These are phyloP conservation scores for Halocynthia roretzi DNA, from an alignment of 23 tunicate genomes.

Conservation along the genomic window DNA sequence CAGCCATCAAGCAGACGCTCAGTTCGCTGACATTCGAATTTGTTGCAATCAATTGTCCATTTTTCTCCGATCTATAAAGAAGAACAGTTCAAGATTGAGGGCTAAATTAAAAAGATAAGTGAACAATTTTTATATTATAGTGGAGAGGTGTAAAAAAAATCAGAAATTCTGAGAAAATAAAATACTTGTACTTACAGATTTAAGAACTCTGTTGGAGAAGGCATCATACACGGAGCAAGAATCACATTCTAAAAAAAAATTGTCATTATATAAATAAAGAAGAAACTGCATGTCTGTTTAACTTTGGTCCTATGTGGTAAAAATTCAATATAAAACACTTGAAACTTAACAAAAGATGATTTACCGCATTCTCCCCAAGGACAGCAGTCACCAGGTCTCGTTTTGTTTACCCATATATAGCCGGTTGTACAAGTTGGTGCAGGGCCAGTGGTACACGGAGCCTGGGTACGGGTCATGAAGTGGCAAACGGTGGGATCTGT, in stretches of 20 bases:
- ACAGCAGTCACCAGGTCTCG: slow-evolving; percentile 44
- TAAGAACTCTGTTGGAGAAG: slow-evolving; percentile 24
- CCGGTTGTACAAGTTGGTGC: slow-evolving; percentile 48
- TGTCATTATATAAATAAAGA: neutral
- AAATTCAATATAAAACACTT: neutral
- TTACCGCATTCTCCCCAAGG: slow-evolving; percentile 62
- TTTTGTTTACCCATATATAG: slow-evolving; percentile 40
- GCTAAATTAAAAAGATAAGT: too few species aligned
- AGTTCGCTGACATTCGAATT: slow-evolving; percentile 25
- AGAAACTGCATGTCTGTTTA: neutral
- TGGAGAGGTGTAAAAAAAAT: neutral
- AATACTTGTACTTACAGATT: slow-evolving; percentile 15
- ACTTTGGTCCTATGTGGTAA: neutral
- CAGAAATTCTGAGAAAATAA: neutral
- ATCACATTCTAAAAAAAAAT: slow-evolving; percentile 36
- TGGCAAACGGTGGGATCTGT: slow-evolving; percentile 25
- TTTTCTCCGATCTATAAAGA: slow-evolving; percentile 26
- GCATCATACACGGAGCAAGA: slow-evolving; percentile 40
- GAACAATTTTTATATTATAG: too few species aligned
- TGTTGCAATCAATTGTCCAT: slow-evolving; percentile 49
- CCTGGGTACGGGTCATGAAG: slow-evolving; percentile 9
- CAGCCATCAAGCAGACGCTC: slow-evolving; percentile 32
- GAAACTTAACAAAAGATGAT: neutral
- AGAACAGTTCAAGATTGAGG: neutral
- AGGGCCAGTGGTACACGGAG: slow-evolving; percentile 40